Percentiles rank a stretch among this genome's conserved stretches.
phyloP scores from a whole-genome alignment of 2,113 vertebrate genomes.

The Caranx melampygus region DNA sequence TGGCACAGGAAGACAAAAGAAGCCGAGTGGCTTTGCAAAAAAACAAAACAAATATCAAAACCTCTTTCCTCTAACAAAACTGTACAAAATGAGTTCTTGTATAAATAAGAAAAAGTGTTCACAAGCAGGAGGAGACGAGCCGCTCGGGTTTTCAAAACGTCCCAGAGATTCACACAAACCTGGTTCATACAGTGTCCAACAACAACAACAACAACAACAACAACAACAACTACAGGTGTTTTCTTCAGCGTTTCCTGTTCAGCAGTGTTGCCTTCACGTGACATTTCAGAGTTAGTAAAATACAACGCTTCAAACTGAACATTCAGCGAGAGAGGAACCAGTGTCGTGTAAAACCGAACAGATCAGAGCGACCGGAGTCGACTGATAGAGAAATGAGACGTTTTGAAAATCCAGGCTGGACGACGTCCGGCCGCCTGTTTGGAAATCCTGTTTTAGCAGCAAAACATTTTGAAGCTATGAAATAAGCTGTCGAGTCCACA shows the following conservation, averaged over 20 bases:
- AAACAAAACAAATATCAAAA: slow-evolving; percentile 83
- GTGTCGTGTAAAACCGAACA: not conserved
- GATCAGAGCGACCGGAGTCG: not conserved
- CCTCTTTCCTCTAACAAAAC: slow-evolving; percentile 79
- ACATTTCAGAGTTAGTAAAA: slow-evolving; percentile 4
- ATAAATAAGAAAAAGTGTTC: slow-evolving; percentile 85
- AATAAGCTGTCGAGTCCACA: slow-evolving; percentile 72
- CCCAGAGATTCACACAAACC: slow-evolving; percentile 37
- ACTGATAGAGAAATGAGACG: slow-evolving; percentile 40
- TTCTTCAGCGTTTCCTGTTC: slow-evolving; percentile 1
- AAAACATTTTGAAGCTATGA: slow-evolving; percentile 86
- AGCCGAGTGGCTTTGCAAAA: slow-evolving; percentile 80
- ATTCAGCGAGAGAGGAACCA: slow-evolving; percentile 2
- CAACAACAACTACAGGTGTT: not conserved
- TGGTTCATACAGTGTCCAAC: slow-evolving; percentile 46
- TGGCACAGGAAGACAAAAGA: slow-evolving; percentile 85
- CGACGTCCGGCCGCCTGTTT: slow-evolving; percentile 67
- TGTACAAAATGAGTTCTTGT: slow-evolving; percentile 86
- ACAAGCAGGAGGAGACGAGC: slow-evolving; percentile 74
- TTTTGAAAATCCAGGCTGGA: slow-evolving; percentile 67
- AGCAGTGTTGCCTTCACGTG: not conserved
- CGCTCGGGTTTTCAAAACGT: slow-evolving; percentile 60
- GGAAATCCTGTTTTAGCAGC: slow-evolving; percentile 85
- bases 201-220: not conserved
- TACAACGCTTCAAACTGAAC: not conserved